Evolutionary conservation across 2,797 vertebrate genomes (phyloP).

Genomic region (Squalus acanthias): DNA sequence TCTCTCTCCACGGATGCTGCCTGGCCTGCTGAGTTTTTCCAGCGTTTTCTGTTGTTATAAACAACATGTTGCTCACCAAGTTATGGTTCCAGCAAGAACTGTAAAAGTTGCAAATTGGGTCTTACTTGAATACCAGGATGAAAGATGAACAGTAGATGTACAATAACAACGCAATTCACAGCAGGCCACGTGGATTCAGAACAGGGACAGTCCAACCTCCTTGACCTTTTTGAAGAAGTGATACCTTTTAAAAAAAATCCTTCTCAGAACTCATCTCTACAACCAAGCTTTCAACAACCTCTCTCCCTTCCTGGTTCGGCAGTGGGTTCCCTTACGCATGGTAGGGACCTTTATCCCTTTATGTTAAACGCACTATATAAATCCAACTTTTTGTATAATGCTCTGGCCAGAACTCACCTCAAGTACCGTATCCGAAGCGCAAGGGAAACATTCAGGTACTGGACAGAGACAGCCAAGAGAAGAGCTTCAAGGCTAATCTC

Average conservation of each 20-base stretch:
- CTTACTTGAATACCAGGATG: background rate
- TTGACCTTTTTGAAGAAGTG: background rate
- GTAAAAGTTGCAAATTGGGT: background rate
- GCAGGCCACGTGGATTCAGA: background rate
- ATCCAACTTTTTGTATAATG: background rate
- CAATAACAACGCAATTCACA: background rate
- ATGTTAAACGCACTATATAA: background rate
- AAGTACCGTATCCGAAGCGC: background rate
- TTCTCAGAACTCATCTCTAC: background rate
- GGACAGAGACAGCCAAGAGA: background rate
- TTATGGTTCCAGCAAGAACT: background rate
- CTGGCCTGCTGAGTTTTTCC: no score
- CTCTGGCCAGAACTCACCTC: background rate
- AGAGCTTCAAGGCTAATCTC: background rate
- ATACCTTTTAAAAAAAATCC: background rate
- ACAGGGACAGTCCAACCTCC: background rate
- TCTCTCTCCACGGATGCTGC: no score
- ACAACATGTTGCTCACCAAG: background rate
- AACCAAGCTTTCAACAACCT: background rate
- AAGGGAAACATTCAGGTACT: background rate
- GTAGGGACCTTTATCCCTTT: background rate
- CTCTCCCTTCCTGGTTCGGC: background rate
- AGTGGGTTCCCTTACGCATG: background rate
- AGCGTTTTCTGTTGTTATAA: no score
- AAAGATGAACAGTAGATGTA: background rate